phyloP scores from a whole-genome alignment of 1,140 invertebrate genomes.

The Drosophila albomicans region DNA sequence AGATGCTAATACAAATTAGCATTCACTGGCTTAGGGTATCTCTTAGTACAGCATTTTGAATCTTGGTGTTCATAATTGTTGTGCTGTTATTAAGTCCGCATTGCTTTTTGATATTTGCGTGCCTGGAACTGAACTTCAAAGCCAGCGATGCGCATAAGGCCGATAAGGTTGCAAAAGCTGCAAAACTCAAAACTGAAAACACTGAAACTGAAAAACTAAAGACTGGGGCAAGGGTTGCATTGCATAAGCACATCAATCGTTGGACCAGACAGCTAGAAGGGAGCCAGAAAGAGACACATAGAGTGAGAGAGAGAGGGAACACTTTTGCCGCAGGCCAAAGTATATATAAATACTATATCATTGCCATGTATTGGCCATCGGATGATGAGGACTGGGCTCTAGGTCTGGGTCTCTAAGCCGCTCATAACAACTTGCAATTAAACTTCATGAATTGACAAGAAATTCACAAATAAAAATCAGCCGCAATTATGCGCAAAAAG shows the following conservation, averaged over 20 bases:
- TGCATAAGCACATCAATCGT: constrained; percentile 80
- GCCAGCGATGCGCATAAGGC: constrained; percentile 47
- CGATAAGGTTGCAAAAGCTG: constrained; percentile 46
- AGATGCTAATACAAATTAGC: neutral
- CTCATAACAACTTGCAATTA: constrained; percentile 68
- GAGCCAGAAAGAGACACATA: constrained; percentile 19
- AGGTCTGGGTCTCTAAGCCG: constrained; percentile 39
- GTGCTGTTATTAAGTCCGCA: constrained; percentile 37
- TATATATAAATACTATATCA: constrained; percentile 2
- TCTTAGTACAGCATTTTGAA: neutral
- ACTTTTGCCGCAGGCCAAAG: constrained; percentile 11
- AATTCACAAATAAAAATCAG: constrained; percentile 57
- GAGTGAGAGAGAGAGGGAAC: neutral
- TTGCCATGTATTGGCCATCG: neutral
- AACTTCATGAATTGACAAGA: constrained; percentile 79
- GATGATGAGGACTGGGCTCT: constrained; percentile 9
- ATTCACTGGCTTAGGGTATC: neutral
- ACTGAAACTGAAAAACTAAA: constrained; percentile 18
- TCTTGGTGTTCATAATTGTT: constrained; percentile 36
- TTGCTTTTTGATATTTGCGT: constrained; percentile 74
- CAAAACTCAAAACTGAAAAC: constrained; percentile 1
- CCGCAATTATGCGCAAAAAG: constrained; percentile 53
- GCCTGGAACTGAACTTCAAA: constrained; percentile 60
- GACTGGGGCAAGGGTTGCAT: constrained; percentile 62
- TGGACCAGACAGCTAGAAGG: constrained; percentile 58